Evolutionary conservation across 2,888 invertebrate genomes (phyloP).

Genomic region (Lysandra coridon): DNA sequence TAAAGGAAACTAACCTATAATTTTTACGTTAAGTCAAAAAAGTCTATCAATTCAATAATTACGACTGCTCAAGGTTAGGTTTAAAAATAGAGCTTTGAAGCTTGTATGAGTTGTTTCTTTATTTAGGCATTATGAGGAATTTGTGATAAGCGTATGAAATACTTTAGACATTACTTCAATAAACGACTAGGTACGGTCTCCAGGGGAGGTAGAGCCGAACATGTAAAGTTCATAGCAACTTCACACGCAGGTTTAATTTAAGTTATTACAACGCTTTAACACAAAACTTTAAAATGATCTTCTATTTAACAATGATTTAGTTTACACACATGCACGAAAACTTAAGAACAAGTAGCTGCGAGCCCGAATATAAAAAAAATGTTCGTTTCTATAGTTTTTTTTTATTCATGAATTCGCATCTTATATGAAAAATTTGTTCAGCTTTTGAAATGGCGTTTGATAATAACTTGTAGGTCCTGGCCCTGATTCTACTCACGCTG

Average conservation of each 20-base stretch:
- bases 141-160: not conserved
- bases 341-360: no score
- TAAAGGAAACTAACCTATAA: conserved; percentile 69
- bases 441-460: not conserved
- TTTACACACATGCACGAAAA: no score
- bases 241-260: not conserved
- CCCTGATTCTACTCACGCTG: conserved; percentile 89
- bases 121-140: not conserved
- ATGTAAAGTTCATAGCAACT: not conserved
- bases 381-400: no score
- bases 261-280: not conserved
- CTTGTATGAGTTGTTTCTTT: not conserved
- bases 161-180: not conserved
- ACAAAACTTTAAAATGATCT: not conserved
- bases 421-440: conserved; percentile 17
- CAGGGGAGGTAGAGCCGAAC: not conserved
- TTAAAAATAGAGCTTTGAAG: not conserved
- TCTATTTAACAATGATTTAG: not conserved
- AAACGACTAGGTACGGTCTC: not conserved
- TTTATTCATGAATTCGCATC: no score
- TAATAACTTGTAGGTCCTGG: conserved; percentile 83
- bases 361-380: no score
- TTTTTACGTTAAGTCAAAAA: not conserved
- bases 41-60: not conserved
- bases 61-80: conserved; percentile 1